Conservation (phyloP, 2,113 vertebrate genomes). For the Ia io region DNA sequence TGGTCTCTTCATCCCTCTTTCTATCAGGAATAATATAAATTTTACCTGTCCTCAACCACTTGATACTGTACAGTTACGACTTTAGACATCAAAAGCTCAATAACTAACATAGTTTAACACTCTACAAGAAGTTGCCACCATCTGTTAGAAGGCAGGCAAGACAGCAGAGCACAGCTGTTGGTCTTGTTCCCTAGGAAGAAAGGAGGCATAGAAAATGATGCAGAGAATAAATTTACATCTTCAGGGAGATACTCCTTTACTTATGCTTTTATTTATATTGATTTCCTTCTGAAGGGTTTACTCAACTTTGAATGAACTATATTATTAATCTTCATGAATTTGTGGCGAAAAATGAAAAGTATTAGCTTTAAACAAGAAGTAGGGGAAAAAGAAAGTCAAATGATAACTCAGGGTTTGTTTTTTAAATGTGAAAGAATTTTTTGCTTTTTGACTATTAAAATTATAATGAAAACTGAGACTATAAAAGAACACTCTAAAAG, state of each 20-base stretch:
- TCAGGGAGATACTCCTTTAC: background rate
- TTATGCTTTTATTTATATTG: background rate
- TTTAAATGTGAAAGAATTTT: background rate
- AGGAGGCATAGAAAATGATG: background rate
- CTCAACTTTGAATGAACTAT: background rate
- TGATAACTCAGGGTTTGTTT: background rate
- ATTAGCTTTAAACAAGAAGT: background rate
- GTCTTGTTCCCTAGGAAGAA: background rate
- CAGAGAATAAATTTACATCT: background rate
- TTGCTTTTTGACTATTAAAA: conserved; percentile 15
- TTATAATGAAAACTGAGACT: background rate
- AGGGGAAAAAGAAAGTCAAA: background rate
- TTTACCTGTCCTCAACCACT: background rate
- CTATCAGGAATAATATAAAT: background rate
- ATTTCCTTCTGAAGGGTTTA: conserved; percentile 9
- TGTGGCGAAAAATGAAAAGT: background rate
- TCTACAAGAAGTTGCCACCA: background rate
- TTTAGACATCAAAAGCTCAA: background rate
- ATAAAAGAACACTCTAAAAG: background rate
- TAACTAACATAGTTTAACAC: background rate
- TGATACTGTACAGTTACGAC: background rate
- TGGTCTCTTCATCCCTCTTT: background rate
- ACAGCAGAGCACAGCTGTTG: background rate
- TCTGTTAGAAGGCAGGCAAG: background rate
- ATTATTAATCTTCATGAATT: background rate